Conservation (phyloP, 2,113 vertebrate genomes). For the human region DNA sequence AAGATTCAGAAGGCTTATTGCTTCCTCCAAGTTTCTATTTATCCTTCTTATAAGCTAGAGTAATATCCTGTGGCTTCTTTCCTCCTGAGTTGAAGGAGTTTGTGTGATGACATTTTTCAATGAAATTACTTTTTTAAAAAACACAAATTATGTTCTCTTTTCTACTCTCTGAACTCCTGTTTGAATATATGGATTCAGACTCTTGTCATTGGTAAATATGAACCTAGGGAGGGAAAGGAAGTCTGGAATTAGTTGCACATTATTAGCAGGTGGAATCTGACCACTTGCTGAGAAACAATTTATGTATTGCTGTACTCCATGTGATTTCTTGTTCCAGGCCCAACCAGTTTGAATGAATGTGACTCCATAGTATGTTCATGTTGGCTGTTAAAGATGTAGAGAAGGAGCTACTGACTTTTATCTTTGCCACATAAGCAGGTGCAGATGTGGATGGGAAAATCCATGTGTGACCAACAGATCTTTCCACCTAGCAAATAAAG, state of each 20-base stretch:
- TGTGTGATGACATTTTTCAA: neutral
- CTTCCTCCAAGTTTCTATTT: neutral
- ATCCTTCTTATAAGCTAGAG: neutral
- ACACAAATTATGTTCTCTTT: neutral
- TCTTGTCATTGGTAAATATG: neutral
- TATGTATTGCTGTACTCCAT: no score
- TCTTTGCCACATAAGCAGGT: neutral
- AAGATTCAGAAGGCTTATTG: neutral
- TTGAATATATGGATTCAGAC: neutral
- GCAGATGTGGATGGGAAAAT: neutral
- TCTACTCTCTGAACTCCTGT: neutral
- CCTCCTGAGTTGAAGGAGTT: neutral
- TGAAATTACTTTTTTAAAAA: neutral
- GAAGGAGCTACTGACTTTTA: neutral
- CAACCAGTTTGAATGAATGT: neutral
- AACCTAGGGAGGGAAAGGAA: neutral
- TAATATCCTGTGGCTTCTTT: neutral
- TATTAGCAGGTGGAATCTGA: neutral
- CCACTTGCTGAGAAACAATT: neutral
- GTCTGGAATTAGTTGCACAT: neutral
- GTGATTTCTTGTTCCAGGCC: neutral
- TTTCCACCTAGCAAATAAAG: neutral
- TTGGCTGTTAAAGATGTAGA: neutral
- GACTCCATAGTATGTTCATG: neutral
- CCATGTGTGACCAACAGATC: neutral